Evolutionary conservation across 2,113 vertebrate species (phyloP), one percentile per base, ranked within the genome.

Genomic region (Mola mola): DNA sequence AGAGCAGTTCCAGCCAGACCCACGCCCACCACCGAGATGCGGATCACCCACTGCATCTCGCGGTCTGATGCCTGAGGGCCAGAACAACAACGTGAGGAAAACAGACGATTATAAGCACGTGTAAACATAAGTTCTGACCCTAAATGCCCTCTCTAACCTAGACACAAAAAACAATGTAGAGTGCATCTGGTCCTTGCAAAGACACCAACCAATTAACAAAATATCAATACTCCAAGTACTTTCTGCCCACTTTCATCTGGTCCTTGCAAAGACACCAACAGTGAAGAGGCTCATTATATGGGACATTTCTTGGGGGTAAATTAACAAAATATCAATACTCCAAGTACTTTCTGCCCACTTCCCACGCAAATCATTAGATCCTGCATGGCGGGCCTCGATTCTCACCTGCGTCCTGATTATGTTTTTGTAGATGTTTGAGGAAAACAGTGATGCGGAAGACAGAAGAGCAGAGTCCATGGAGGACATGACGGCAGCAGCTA

Each of bases 31-130:
- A 93, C 91, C 1, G 94, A 90, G 22, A 60, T 82, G 38, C 89
- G 92, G 86, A 94, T 93, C 66, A 90, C 88, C 89, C 92, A 93
- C 52, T 94, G 22, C 76, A 94, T 91, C 63, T 94, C 94, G 16
- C 12, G 24, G 57, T 95, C 94, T 0, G 91, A 87, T 1, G 94
- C 94, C 93, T 42, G 40, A 33, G 8, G 51, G 0, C 24, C 22
- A 20, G 19, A 6, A 19, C 2, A 6, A 28, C 19, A 21, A n/a
- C n/a, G n/a, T n/a, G n/a, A n/a, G n/a, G n/a, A n/a, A n/a, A n/a
- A n/a, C n/a, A n/a, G n/a, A n/a, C n/a, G n/a, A n/a, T n/a, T n/a
- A n/a, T n/a, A n/a, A n/a, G n/a, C n/a, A n/a, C n/a, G n/a, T n/a
- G n/a, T n/a, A 28, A 28, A 28, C 26, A 5, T 28, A 4, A 28